Base-by-base conservation (phyloP, 2,888 invertebrate species). In the Latrodectus hesperus region DNA sequence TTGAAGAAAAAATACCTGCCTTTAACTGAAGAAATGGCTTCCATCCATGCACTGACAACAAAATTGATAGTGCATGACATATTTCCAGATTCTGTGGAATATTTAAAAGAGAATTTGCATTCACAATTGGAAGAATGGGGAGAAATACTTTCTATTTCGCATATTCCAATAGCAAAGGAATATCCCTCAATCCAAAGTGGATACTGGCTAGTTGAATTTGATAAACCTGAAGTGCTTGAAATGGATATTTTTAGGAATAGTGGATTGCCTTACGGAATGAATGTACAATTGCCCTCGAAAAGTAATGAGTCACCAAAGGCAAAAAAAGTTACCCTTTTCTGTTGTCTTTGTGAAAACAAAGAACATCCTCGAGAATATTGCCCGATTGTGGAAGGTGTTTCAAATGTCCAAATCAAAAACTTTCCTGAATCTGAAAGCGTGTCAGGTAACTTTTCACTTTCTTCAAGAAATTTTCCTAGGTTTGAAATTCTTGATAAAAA, bases 211-310 rank as follows among this genome's bases (percentile, higher is more conserved):
- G 49, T 75, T 70, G 38, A 53, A 22, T 51, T 75, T n/a, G 82
- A 75, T 22, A 17, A 75, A 16, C 82, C 82, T 1, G 82, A 82
- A 82, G 22, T 60, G 10, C 75, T 60, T n/a, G 75, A 75, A 11
- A n/a, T 82, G 38, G 68, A 55, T 11, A 22, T 68, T 8, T 82
- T 70, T 49, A 53, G 52, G 22, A 55, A 68, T n/a, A 60, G n/a
- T 5, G 82, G 82, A 1, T 60, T 82, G 12, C 82, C 75, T 6
- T 55, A 75, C n/a, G 22, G n/a, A 10, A 60, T 60, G 60, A 60
- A 60, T 6, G 6, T 60, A 60, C n/a, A 12, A 12, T n/a, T 9
- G 6, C 38, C 38, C 4, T 38, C 38, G 38, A 38, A 38, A 38
- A 38, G 38, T 38, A 38, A 38, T 38, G 38, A 38, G 6, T 6